Base-by-base conservation (phyloP, 2,888 invertebrate species). In the Molanna angustata region DNA sequence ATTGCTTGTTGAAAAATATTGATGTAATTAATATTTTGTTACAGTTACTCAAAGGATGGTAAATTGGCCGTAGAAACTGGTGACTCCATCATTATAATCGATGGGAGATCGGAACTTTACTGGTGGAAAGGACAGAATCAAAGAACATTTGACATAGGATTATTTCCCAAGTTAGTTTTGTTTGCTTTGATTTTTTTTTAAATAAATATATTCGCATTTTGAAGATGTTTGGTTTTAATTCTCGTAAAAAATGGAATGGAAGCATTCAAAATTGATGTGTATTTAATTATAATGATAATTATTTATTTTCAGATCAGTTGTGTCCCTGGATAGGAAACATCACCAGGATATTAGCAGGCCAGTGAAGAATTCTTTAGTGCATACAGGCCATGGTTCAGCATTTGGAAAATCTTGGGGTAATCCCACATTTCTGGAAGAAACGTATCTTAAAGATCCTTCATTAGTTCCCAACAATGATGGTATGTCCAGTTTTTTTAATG, bases 71-170 rank as follows among this genome's bases (percentile, higher is more conserved):
- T 95, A 46, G 86, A 90, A 54, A 79, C 83, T 2, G 91, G 90
- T 0, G 96, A 97, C 66, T 80, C 84, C 4, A 88, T 97, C 52
- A 88, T 90, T 7, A 83, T 97, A 37, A 88, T 96, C 60, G 94
- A 96, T 66, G 93, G 92, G 21, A 76, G 88, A 45, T 82, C 92
- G 0, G 95, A 97, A 62, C 76, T 90, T 57, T 93, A 90, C 65
- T 91, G 93, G 85, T 96, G 97, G 90, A 93, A 90, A 69, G 98
- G 97, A 1, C 98, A 98, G 71, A 94, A 93, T 70, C 89, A 91
- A 67, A 78, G 90, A 54, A 91, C 93, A 0, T 88, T 88, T 61
- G 86, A 92, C 64, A 86, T 98, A 47, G 97, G 94, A 6, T 70
- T 85, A 20, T 95, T 99, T 70, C 96, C 97, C 0, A 82, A 92